Conservation (phyloP, 2,113 vertebrate species). For the Antechinus flavipes region DNA sequence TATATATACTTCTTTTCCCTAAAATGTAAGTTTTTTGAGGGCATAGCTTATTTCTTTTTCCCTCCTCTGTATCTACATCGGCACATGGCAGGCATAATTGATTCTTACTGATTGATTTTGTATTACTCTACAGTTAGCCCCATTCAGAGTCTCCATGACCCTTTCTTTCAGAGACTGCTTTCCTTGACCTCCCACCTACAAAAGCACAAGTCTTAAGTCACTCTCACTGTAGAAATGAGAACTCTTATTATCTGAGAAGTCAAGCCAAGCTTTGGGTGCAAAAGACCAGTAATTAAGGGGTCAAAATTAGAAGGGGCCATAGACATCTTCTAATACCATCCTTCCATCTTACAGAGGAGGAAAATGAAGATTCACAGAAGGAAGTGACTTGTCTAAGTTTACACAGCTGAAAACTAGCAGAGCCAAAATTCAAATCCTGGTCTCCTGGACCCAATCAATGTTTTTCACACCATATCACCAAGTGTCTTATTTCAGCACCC, state of each 20-base stretch:
- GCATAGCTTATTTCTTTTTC: background rate
- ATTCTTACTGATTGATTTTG: background rate
- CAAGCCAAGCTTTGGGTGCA: background rate
- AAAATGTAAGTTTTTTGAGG: background rate
- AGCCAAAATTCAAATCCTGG: background rate
- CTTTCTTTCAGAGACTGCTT: background rate
- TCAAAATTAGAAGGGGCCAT: background rate
- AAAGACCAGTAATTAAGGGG: background rate
- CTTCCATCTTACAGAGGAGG: background rate
- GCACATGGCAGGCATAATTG: background rate
- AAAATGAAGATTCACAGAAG: background rate
- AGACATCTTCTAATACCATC: background rate
- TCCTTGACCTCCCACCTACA: background rate
- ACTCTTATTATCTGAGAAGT: background rate
- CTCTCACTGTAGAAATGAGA: background rate
- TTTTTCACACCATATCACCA: background rate
- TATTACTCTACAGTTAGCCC: background rate
- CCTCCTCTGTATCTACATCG: background rate
- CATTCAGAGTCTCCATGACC: background rate
- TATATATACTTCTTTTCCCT: background rate
- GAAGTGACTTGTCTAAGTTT: background rate
- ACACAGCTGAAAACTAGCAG: background rate
- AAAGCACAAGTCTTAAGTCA: background rate
- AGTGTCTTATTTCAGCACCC: background rate
- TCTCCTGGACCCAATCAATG: background rate